These are phyloP conservation scores for Pteromalus puparum DNA, from an alignment of 1,140 invertebrate species.

Conservation along the genomic window DNA sequence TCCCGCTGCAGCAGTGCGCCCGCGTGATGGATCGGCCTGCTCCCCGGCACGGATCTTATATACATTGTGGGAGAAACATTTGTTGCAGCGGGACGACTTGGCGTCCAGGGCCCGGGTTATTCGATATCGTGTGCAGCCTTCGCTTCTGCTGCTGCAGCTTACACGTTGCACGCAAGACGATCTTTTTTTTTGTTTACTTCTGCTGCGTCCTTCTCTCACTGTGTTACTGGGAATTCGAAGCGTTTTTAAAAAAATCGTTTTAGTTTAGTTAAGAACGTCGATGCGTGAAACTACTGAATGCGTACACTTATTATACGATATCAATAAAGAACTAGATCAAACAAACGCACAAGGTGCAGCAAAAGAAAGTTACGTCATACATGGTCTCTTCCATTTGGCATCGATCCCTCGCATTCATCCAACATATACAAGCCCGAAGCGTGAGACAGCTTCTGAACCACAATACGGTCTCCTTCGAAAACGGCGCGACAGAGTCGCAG, in stretches of 20 bases:
- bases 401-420: not conserved
- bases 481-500: not conserved
- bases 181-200: not conserved
- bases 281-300: no score
- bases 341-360: not conserved
- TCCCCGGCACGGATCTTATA: not conserved
- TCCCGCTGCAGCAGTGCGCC: not conserved
- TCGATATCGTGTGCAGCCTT: constrained; percentile 40
- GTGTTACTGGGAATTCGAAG: not conserved
- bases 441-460: not conserved
- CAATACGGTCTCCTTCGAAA: not conserved
- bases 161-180: constrained; percentile 1
- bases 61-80: constrained; percentile 48
- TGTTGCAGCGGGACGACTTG: constrained; percentile 29
- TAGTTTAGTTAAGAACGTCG: no score
- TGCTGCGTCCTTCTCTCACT: not conserved
- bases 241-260: not conserved
- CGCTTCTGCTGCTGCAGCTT: constrained; percentile 30
- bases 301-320: no score
- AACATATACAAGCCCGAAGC: not conserved
- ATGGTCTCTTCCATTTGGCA: not conserved
- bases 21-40: constrained; percentile 4
- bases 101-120: constrained; percentile 24
- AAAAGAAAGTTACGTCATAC: not conserved
- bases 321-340: no score